A percentile compares a stretch with the other conserved stretches of the same genome.
These are phyloP conservation scores for Eledona agricola DNA, from an alignment of 2,888 invertebrate species.

Conservation along the genomic window DNA sequence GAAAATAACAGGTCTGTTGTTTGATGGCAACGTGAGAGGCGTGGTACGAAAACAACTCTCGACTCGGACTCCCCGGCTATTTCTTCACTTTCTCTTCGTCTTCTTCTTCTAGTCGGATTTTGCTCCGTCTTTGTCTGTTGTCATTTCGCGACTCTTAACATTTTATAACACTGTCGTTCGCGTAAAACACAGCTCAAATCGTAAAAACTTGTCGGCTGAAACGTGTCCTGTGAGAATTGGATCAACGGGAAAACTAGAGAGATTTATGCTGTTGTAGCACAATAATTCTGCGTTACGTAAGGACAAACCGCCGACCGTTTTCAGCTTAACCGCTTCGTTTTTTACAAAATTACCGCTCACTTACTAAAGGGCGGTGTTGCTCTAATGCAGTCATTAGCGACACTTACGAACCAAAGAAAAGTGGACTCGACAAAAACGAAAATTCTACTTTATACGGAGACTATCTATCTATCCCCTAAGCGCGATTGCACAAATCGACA, in stretches of 20 bases:
- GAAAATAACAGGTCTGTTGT: constrained; percentile 61
- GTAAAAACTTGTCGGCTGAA: constrained; percentile 20
- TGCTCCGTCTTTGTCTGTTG: not conserved
- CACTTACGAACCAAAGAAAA: too few species aligned
- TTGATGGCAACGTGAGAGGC: constrained; percentile 49
- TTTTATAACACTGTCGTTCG: constrained; percentile 12
- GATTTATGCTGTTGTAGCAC: constrained; percentile 4
- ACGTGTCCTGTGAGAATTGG: constrained; percentile 17
- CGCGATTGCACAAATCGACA: too few species aligned
- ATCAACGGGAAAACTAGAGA: constrained; percentile 4
- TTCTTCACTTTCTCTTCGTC: constrained; percentile 42
- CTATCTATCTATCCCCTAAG: too few species aligned
- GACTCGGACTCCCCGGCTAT: constrained; percentile 36
- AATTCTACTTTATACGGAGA: too few species aligned
- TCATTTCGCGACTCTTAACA: not conserved
- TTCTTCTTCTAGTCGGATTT: constrained; percentile 17
- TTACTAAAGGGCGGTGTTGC: too few species aligned
- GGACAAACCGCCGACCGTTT: not conserved
- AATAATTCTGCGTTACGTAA: constrained; percentile 1
- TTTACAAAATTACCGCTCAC: too few species aligned
- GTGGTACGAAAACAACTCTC: constrained; percentile 46
- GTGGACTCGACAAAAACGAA: too few species aligned
- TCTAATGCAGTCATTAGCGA: too few species aligned
- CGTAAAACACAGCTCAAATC: constrained; percentile 15
- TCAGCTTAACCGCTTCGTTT: too few species aligned